Conservation (phyloP, 53 echinoderm and acorn worm genomes). For the Antedon mediterranea region DNA sequence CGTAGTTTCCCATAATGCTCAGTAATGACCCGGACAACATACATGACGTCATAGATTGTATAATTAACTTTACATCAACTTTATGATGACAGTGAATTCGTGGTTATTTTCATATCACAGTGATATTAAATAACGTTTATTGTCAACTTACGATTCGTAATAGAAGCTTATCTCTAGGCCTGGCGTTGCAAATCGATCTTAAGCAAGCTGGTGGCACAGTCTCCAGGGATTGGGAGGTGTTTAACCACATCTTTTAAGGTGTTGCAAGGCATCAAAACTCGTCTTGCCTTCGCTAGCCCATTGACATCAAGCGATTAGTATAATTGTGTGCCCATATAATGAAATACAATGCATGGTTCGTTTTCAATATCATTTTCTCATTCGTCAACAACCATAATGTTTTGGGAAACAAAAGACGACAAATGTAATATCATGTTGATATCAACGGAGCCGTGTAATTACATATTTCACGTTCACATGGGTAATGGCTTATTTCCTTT, state of each 20-base stretch:
- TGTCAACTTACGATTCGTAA: neutral
- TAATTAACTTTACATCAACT: neutral
- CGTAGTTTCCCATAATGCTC: too few species aligned
- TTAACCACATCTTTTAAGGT: neutral
- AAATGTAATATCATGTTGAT: neutral
- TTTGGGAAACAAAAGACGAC: neutral
- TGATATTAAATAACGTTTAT: constrained; percentile 1
- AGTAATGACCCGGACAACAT: too few species aligned
- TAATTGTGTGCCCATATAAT: neutral
- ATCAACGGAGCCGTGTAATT: neutral
- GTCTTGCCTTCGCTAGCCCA: neutral
- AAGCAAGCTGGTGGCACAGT: neutral
- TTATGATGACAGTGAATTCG: neutral
- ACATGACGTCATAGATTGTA: neutral
- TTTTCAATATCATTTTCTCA: neutral
- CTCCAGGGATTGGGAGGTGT: neutral
- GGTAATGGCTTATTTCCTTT: neutral
- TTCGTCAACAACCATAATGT: neutral
- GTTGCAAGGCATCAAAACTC: neutral
- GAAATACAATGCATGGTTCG: neutral
- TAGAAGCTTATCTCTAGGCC: neutral
- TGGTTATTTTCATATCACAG: neutral
- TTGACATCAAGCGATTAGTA: neutral
- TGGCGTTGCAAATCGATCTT: neutral
- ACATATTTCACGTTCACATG: neutral